Conservation (phyloP, 2,888 invertebrate species). For the Nycteola revayana region DNA sequence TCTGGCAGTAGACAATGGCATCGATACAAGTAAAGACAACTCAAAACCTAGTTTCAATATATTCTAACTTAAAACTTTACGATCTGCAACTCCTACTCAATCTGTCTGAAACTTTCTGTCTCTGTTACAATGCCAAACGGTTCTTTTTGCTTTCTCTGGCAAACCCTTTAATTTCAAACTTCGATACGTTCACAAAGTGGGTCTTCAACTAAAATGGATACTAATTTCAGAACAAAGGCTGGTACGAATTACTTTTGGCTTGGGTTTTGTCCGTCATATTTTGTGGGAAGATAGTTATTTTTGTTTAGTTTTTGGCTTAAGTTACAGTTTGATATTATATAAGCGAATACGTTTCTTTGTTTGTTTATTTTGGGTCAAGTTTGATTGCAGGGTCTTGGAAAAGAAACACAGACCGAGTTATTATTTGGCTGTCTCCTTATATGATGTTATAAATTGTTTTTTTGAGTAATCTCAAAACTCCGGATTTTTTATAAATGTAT, state of each 20-base stretch:
- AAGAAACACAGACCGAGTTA: no score
- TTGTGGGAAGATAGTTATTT: no score
- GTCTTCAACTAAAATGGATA: constrained; percentile 1
- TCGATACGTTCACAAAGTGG: constrained; percentile 2
- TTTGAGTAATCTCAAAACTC: no score
- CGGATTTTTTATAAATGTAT: no score
- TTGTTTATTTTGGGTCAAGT: no score
- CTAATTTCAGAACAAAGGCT: neutral
- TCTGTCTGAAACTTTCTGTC: constrained; percentile 19
- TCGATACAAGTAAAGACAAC: no score
- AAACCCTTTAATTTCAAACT: constrained; percentile 16
- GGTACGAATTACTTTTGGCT: neutral
- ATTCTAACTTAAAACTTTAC: constrained; percentile 5
- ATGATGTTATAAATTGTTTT: no score
- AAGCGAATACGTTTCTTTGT: no score
- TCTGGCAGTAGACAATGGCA: no score
- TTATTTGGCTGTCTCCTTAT: no score
- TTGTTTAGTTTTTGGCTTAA: no score
- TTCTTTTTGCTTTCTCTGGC: constrained; percentile 9
- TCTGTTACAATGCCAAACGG: constrained; percentile 7
- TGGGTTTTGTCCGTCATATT: neutral
- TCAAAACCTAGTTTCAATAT: constrained; percentile 4
- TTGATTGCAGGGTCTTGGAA: no score
- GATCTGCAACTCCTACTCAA: constrained; percentile 13
- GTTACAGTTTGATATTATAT: neutral